phyloP scores from a whole-genome alignment of 30 jellyfish, hydroid and myxozoan species.

The Chrysaora quinquecirrha region DNA sequence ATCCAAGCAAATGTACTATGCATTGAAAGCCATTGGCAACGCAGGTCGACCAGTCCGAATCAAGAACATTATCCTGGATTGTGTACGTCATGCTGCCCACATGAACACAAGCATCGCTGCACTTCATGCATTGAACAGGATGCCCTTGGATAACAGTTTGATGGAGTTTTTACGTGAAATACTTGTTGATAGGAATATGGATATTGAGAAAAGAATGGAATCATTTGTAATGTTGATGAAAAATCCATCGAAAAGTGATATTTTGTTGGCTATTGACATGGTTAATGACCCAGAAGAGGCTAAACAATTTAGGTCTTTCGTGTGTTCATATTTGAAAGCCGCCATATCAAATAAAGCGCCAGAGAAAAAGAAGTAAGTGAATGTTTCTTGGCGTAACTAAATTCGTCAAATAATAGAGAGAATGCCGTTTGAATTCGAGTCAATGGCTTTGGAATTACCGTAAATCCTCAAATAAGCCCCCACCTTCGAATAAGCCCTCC shows the following conservation, averaged over 20 bases:
- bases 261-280: conserved; percentile 75
- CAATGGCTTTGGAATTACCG: no score
- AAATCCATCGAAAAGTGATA: conserved; percentile 70
- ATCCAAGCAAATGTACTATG: conserved; percentile 61
- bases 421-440: no score
- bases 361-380: conserved; percentile 58
- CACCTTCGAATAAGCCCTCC: no score
- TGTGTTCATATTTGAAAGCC: conserved; percentile 67
- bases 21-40: conserved; percentile 96
- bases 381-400: no score
- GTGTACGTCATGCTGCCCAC: conserved; percentile 80
- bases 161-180: conserved; percentile 41
- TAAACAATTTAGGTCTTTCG: conserved; percentile 81
- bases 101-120: conserved; percentile 90
- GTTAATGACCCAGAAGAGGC: conserved; percentile 90
- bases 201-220: conserved; percentile 84
- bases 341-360: conserved; percentile 61
- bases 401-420: no score
- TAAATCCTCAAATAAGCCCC: no score
- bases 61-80: conserved; percentile 77
- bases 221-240: conserved; percentile 79
- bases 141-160: conserved; percentile 56
- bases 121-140: conserved; percentile 78
- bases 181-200: conserved; percentile 80
- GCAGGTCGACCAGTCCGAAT: conserved; percentile 88